Evolutionary conservation across 2,888 invertebrate genomes (phyloP).

Genomic region (Nebria brevicollis): DNA sequence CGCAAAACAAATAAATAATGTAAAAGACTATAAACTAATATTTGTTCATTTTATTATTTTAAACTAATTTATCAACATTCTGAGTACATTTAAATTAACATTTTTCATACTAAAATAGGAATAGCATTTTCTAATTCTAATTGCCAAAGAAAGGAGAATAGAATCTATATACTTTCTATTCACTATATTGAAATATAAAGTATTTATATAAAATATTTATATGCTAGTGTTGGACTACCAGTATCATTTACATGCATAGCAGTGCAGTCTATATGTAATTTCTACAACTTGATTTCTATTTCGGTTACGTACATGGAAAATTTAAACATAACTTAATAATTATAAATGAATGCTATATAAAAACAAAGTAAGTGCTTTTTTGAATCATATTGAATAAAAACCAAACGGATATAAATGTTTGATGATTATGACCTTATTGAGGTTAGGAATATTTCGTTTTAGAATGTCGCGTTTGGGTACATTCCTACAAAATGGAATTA

Average conservation of each 20-base stretch:
- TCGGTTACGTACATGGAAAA: neutral
- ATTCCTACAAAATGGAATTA: slow-evolving; percentile 22
- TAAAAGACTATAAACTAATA: too few relatives aligned
- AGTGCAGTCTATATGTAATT: neutral
- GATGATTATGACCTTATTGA: neutral
- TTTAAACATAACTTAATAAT: neutral
- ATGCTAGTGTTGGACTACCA: neutral
- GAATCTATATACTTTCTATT: too few relatives aligned
- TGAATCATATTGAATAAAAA: neutral
- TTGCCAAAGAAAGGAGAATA: too few relatives aligned
- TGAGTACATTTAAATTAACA: too few relatives aligned
- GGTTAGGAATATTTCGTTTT: slow-evolving; percentile 5
- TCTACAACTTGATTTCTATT: neutral
- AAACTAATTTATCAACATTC: too few relatives aligned
- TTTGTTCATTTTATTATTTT: too few relatives aligned
- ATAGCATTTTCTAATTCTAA: too few relatives aligned
- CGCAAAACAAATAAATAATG: too few relatives aligned
- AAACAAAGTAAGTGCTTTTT: neutral
- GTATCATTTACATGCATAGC: neutral
- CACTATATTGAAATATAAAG: neutral
- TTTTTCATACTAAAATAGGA: too few relatives aligned
- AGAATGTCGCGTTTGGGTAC: slow-evolving; percentile 35
- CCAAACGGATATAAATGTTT: neutral
- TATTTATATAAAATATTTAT: too few relatives aligned
- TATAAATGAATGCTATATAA: neutral